Percentiles rank a stretch among this genome's conserved stretches.
phyloP scores from a whole-genome alignment of 2,888 invertebrate species.

The Apodemia zela region DNA sequence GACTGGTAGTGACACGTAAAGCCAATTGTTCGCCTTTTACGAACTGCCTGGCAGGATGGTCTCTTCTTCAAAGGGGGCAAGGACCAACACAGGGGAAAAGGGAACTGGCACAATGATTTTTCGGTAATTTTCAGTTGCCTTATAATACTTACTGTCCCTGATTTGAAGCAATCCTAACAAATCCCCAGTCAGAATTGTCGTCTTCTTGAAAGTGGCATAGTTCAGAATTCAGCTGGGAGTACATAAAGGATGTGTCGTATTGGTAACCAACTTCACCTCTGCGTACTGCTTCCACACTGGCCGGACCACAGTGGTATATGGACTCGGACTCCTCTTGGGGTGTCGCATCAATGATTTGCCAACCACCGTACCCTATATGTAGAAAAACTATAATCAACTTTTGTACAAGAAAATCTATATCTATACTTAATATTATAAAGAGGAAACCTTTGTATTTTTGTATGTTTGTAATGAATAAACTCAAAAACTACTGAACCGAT shows the following conservation, averaged over 20 bases:
- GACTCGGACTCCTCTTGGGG: slow-evolving; percentile 86
- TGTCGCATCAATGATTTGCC: slow-evolving; percentile 91
- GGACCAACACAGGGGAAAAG: no score
- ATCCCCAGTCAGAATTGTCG: slow-evolving; percentile 84
- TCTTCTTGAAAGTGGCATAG: slow-evolving; percentile 86
- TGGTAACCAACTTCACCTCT: slow-evolving; percentile 86
- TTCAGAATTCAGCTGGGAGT: slow-evolving; percentile 89
- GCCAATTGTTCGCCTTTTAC: no score
- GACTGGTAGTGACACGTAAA: no score
- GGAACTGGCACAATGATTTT: no score
- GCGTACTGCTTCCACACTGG: slow-evolving; percentile 85
- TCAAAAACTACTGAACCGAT: no score
- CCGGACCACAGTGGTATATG: slow-evolving; percentile 82
- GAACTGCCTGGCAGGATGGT: no score
- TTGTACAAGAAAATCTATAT: no score
- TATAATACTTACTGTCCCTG: slow-evolving; percentile 81
- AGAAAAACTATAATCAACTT: neutral
- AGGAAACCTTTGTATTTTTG: no score
- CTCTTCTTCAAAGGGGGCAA: no score
- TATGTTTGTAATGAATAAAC: no score
- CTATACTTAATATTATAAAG: no score
- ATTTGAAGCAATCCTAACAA: slow-evolving; percentile 82
- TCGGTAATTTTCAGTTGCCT: neutral
- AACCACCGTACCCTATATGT: slow-evolving; percentile 84
- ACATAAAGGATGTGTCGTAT: slow-evolving; percentile 88